phyloP scores from a whole-genome alignment of 1,140 invertebrate genomes.

The Idris sp. region DNA sequence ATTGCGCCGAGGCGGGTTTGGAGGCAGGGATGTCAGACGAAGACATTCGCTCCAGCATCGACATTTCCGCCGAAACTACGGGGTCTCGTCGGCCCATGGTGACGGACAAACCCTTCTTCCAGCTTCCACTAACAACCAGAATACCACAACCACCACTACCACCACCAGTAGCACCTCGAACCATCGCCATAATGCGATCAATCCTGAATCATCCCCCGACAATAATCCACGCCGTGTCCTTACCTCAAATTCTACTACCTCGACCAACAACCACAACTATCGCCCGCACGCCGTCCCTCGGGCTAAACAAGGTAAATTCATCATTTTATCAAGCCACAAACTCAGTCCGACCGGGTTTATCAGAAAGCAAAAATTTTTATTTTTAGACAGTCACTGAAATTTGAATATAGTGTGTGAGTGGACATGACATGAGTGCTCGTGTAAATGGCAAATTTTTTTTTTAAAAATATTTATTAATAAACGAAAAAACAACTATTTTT shows the following conservation, averaged over 20 bases:
- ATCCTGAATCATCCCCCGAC: slow-evolving; percentile 65
- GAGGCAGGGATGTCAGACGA: slow-evolving; percentile 66
- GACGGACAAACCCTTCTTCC: slow-evolving; percentile 75
- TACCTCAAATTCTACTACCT: slow-evolving; percentile 70
- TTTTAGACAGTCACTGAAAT: slow-evolving; percentile 4
- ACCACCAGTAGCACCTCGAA: slow-evolving; percentile 32
- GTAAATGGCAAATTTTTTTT: no score
- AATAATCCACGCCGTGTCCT: slow-evolving; percentile 70
- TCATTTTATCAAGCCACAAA: slow-evolving; percentile 33
- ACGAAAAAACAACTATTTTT: no score
- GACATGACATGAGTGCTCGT: no score
- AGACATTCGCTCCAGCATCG: slow-evolving; percentile 71
- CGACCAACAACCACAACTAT: slow-evolving; percentile 68
- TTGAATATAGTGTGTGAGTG: slow-evolving; percentile 6
- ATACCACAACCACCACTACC: slow-evolving; percentile 55
- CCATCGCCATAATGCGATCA: slow-evolving; percentile 68
- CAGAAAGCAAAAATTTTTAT: no score
- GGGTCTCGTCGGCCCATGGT: slow-evolving; percentile 71
- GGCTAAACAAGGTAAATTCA: slow-evolving; percentile 68
- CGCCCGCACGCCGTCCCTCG: slow-evolving; percentile 68
- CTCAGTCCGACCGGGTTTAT: slow-evolving; percentile 18
- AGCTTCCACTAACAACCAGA: slow-evolving; percentile 66
- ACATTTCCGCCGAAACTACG: slow-evolving; percentile 74
- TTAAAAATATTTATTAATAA: no score
- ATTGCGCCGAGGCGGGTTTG: slow-evolving; percentile 65